phyloP scores from a whole-genome alignment of 2,113 vertebrate species.

The Atractosteus spatula region DNA sequence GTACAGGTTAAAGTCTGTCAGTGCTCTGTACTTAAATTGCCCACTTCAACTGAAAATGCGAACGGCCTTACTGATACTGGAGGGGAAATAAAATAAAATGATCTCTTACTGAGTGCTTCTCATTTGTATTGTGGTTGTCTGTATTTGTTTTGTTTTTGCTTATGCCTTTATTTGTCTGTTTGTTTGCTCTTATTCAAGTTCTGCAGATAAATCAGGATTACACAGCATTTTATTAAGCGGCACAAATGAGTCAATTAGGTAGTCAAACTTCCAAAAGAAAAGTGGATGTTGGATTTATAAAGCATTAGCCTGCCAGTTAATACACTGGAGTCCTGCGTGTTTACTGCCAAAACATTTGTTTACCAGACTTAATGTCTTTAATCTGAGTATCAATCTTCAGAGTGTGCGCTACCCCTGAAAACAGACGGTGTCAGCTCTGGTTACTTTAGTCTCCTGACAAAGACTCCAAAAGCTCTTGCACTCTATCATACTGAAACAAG shows the following conservation, averaged over 20 bases:
- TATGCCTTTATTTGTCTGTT: slow-evolving; percentile 6
- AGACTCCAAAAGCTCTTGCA: background rate
- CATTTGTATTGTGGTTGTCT: background rate
- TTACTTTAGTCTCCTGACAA: slow-evolving; percentile 9
- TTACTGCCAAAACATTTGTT: slow-evolving; percentile 18
- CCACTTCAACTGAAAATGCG: too few species aligned
- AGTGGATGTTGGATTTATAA: slow-evolving; percentile 7
- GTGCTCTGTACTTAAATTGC: too few species aligned
- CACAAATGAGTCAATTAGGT: slow-evolving; percentile 16
- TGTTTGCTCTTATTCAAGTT: background rate
- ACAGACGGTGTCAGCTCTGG: background rate
- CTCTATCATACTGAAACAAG: slow-evolving; percentile 10
- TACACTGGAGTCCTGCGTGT: slow-evolving; percentile 11
- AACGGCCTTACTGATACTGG: background rate
- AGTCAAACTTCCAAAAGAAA: slow-evolving; percentile 14
- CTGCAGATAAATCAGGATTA: slow-evolving; percentile 15
- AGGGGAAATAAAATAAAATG: background rate
- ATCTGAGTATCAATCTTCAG: slow-evolving; percentile 16
- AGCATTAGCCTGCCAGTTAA: slow-evolving; percentile 10
- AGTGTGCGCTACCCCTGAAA: background rate
- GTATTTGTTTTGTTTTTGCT: background rate
- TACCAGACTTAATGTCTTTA: slow-evolving; percentile 21
- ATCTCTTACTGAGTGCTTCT: background rate
- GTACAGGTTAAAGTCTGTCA: too few species aligned
- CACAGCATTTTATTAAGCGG: slow-evolving; percentile 10